Conservation (phyloP, 2,113 vertebrate genomes). For the Corvus moneduloides region DNA sequence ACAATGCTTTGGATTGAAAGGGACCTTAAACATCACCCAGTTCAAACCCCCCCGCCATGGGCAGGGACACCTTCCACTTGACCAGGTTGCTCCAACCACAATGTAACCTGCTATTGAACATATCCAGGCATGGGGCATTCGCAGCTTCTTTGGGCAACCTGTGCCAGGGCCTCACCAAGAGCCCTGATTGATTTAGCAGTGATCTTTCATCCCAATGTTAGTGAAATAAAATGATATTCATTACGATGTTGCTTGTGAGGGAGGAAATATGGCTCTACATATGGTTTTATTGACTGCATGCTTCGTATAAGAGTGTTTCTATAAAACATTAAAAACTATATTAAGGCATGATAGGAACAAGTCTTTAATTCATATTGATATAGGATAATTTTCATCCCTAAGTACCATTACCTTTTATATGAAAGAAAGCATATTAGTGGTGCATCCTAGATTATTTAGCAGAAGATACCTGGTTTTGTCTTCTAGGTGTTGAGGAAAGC, state of each 20-base stretch:
- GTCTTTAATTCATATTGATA: not conserved
- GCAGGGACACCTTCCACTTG: not conserved
- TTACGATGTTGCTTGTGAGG: not conserved
- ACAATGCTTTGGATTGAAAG: not conserved
- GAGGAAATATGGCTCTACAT: not conserved
- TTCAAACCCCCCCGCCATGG: not conserved
- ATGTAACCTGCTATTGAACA: not conserved
- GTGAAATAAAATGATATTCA: not conserved
- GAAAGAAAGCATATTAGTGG: not conserved
- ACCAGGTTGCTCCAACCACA: not conserved
- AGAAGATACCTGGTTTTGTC: not conserved
- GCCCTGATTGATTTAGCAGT: not conserved
- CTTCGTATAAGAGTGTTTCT: not conserved
- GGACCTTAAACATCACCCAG: not conserved
- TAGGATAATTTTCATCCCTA: not conserved
- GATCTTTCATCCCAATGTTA: not conserved
- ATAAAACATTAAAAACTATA: not conserved
- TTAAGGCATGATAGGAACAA: not conserved
- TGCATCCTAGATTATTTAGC: not conserved
- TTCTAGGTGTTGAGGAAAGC: not conserved
- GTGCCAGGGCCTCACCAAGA: not conserved
- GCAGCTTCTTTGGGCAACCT: not conserved
- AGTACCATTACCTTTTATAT: not conserved
- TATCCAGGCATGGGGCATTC: not conserved
- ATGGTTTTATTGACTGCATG: not conserved